phyloP scores from a whole-genome alignment of 2,888 invertebrate genomes.

The Hydriomena furcata region DNA sequence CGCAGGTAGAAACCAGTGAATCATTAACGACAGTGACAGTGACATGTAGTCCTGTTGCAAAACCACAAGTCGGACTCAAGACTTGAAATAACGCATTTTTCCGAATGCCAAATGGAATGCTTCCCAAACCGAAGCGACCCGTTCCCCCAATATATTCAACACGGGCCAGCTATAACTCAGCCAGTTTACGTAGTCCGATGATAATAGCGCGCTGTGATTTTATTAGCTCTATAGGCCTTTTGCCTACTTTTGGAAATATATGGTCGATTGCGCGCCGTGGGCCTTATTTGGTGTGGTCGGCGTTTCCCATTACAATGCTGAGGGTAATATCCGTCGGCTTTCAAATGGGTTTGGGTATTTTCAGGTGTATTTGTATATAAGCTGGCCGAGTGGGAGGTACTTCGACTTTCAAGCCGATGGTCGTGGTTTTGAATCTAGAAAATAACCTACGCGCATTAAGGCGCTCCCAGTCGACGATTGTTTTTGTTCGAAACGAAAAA shows the following conservation, averaged over 20 bases:
- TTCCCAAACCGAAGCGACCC: conserved; percentile 3
- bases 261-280: conserved; percentile 16
- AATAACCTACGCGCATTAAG: no score
- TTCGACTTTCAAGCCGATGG: no score
- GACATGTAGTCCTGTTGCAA: no score
- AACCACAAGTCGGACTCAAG: no score
- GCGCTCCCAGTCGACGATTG: no score
- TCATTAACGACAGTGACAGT: no score
- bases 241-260: conserved; percentile 25
- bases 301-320: conserved; percentile 17
- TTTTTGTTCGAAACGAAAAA: no score
- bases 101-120: not conserved
- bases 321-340: conserved; percentile 18
- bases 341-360: not conserved
- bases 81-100: no score
- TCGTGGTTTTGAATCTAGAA: no score
- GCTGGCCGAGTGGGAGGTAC: no score
- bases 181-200: conserved; percentile 30
- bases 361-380: conserved; percentile 19
- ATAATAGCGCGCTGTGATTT: conserved; percentile 37
- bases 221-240: conserved; percentile 35
- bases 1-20: no score
- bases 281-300: conserved; percentile 13
- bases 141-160: conserved; percentile 38
- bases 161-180: conserved; percentile 34